Evolutionary conservation across 2,888 invertebrate genomes (phyloP).

Genomic region (Ophraella communa): DNA sequence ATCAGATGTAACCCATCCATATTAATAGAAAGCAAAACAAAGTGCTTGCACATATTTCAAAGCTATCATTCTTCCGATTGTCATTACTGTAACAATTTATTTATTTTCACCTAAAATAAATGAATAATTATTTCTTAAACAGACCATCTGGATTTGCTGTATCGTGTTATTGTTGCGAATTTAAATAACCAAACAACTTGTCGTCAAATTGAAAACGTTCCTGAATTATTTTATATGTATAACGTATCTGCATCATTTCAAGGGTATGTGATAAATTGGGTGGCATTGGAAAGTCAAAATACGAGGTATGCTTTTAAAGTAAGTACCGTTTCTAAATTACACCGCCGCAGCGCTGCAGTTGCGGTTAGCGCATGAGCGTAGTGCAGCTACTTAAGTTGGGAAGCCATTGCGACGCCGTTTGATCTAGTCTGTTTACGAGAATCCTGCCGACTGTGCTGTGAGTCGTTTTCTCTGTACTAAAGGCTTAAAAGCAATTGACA

Average conservation of each 20-base stretch:
- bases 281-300: too few relatives aligned
- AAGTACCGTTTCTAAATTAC: too few relatives aligned
- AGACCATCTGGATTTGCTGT: slow-evolving; percentile 1
- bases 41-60: neutral
- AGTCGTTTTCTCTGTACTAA: too few relatives aligned
- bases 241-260: neutral
- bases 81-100: neutral
- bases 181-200: slow-evolving; percentile 19
- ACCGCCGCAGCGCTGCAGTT: too few relatives aligned
- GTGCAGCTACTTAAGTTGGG: too few relatives aligned
- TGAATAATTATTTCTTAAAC: slow-evolving; percentile 1
- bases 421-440: too few relatives aligned
- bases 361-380: too few relatives aligned
- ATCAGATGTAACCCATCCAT: neutral
- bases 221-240: neutral
- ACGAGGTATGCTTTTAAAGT: too few relatives aligned
- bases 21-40: neutral
- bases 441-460: too few relatives aligned
- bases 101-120: slow-evolving; percentile 17
- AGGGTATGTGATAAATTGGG: too few relatives aligned
- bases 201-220: neutral
- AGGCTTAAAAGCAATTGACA: too few relatives aligned
- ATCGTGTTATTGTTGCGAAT: slow-evolving; percentile 4
- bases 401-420: too few relatives aligned
- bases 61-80: neutral